Percentiles rank a stretch among this genome's conserved stretches.
phyloP scores from a whole-genome alignment of 2,888 invertebrate species.

The Balanococcus diminutus region DNA sequence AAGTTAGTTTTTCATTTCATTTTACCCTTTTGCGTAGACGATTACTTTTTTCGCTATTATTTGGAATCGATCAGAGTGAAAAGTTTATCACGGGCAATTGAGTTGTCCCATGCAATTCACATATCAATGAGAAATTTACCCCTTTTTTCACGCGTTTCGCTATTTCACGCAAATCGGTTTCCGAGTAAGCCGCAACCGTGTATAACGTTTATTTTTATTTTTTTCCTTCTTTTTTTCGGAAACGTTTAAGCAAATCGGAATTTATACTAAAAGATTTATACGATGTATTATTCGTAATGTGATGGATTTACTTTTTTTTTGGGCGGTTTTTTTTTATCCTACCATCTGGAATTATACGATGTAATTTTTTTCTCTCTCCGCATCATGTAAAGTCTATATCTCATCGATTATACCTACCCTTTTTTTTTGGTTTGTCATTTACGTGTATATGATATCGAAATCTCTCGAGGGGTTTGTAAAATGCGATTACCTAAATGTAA shows the following conservation, averaged over 20 bases:
- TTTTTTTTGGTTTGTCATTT: not conserved
- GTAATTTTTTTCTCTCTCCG: slow-evolving; percentile 27
- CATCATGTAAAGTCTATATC: not conserved
- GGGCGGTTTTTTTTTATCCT: slow-evolving; percentile 20
- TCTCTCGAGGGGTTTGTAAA: slow-evolving; percentile 1
- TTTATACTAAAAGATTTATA: slow-evolving; percentile 47
- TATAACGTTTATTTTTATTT: slow-evolving; percentile 55
- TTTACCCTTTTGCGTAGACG: slow-evolving; percentile 26
- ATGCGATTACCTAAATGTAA: slow-evolving; percentile 29
- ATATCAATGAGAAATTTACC: slow-evolving; percentile 54
- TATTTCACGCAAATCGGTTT: slow-evolving; percentile 57
- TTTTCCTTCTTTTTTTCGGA: slow-evolving; percentile 40
- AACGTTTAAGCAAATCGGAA: slow-evolving; percentile 47
- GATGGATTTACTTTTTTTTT: slow-evolving; percentile 49
- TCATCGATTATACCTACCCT: slow-evolving; percentile 16
- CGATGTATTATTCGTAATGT: slow-evolving; percentile 47
- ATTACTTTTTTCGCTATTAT: slow-evolving; percentile 49
- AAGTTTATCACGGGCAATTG: slow-evolving; percentile 58
- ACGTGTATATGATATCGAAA: not conserved
- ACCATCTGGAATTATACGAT: slow-evolving; percentile 41
- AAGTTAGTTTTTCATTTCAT: slow-evolving; percentile 35
- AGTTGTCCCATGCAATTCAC: slow-evolving; percentile 57
- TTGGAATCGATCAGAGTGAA: slow-evolving; percentile 57
- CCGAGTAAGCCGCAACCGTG: slow-evolving; percentile 56
- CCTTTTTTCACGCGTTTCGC: slow-evolving; percentile 55